Base-by-base conservation (phyloP, 2,797 vertebrate species). In the Myotis pilosus region DNA sequence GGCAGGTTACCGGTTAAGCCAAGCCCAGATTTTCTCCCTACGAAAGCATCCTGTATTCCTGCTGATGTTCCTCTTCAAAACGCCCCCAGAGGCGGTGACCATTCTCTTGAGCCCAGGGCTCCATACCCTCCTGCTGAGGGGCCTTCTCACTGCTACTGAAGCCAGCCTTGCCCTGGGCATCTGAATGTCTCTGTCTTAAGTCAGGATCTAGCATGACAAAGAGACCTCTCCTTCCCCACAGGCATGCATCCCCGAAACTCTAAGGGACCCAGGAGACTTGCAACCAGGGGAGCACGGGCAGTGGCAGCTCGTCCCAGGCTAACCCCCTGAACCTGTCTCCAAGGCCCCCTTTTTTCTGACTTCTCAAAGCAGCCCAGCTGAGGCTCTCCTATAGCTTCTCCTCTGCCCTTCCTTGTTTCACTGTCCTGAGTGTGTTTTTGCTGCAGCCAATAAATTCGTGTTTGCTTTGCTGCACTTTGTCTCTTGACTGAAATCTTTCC, bases 131-230 rank as follows among this genome's bases (percentile, higher is more conserved):
- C 64, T 28, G 23, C 30, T 12, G 38, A 49, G 12, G 19, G 22
- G 6, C 8, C 11, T 7, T 44, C 28, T 28, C 3, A 2, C 60
- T 0, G 1, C 72, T 25, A 16, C 1, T 6, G n/a, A 75, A 69
- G 44, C n/a, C 69, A 38, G 30, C 8, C 55, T 92, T 44, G 30
- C 49, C 64, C 28, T 33, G 36, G 68, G 36, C 22, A 36, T 6
- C 66, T 1, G 12, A 41, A 55, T 69, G 22, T 38, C 79, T 71
- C 82, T 60, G 25, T 82, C 51, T 86, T 38, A 19, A 38, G 36
- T 62, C 51, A 23, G 51, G 53, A 71, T n/a, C 36, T 20, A 53
- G n/a, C 8, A 6, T 30, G 38, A 66, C 38, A 57, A 57, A 86
- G 30, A 23, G 23, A 17, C 62, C 30, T 9, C 62, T 66, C 30